A percentile compares a stretch with the other conserved stretches of the same genome.
These are phyloP conservation scores for Agriopis leucophaearia DNA, from an alignment of 2,888 invertebrate genomes.

Conservation along the genomic window DNA sequence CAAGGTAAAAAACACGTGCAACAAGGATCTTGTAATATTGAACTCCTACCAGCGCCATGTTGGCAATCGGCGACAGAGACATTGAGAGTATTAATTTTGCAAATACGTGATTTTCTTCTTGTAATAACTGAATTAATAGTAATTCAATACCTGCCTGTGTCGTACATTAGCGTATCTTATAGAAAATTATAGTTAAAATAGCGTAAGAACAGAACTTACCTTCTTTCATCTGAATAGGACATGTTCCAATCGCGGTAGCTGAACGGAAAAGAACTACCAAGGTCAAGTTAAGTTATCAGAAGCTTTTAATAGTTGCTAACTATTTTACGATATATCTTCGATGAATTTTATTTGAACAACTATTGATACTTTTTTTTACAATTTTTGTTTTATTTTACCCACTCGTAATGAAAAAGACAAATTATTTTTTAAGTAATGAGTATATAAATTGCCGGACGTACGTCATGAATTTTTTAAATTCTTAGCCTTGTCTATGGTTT, in stretches of 20 bases:
- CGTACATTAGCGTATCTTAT: conserved; percentile 50
- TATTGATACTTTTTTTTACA: conserved; percentile 63
- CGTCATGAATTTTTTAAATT: conserved; percentile 50
- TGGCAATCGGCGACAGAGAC: conserved; percentile 82
- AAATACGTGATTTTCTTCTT: conserved; percentile 49
- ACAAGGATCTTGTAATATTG: conserved; percentile 68
- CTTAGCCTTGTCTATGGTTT: conserved; percentile 9
- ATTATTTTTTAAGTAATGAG: conserved; percentile 64
- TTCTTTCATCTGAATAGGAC: conserved; percentile 93
- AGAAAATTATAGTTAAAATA: conserved; percentile 58
- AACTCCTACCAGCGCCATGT: conserved; percentile 85
- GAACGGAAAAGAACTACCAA: conserved; percentile 90
- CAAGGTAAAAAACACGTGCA: conserved; percentile 76
- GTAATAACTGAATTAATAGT: conserved; percentile 24
- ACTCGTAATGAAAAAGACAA: conserved; percentile 55
- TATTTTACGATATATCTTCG: conserved; percentile 38
- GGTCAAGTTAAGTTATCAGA: conserved; percentile 85
- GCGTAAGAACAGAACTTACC: conserved; percentile 88
- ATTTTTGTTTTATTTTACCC: conserved; percentile 55
- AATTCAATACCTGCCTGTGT: conserved; percentile 29
- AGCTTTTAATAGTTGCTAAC: conserved; percentile 68
- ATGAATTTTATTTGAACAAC: conserved; percentile 46
- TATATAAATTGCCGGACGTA: conserved; percentile 76
- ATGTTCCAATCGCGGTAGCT: conserved; percentile 93
- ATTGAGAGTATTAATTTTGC: conserved; percentile 60